phyloP scores from a whole-genome alignment of 2,113 vertebrate genomes.

The Cyanistes caeruleus region DNA sequence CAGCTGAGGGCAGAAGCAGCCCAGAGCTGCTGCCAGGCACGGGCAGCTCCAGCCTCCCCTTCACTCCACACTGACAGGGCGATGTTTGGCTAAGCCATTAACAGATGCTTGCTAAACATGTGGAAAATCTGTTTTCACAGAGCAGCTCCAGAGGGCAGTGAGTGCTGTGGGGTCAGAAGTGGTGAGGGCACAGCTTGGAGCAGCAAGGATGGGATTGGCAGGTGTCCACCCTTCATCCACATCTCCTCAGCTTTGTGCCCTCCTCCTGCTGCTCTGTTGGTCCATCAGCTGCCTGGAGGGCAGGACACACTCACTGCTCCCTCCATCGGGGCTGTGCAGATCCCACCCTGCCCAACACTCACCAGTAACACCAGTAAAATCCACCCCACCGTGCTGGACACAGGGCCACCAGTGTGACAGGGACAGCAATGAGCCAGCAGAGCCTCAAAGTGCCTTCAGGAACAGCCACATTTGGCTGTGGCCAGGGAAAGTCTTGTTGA shows the following conservation, averaged over 20 bases:
- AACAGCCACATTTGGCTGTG: rapidly evolving
- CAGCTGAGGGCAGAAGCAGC: not conserved
- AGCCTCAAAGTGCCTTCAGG: not conserved
- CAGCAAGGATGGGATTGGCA: not conserved
- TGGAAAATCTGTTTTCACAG: not conserved
- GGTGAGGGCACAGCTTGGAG: not conserved
- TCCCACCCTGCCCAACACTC: not conserved
- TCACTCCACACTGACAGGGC: not conserved
- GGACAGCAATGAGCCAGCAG: not conserved
- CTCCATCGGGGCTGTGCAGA: rapidly evolving
- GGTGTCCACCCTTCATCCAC: not conserved
- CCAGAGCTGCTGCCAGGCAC: not conserved
- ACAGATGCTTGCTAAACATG: not conserved
- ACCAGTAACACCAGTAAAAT: not conserved
- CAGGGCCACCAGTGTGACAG: not conserved
- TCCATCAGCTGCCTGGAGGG: not conserved
- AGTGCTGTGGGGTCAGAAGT: not conserved
- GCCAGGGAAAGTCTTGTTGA: not conserved
- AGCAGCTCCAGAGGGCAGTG: not conserved
- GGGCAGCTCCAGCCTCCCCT: not conserved
- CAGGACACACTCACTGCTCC: not conserved
- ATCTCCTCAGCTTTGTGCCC: not conserved
- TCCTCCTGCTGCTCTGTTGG: not conserved
- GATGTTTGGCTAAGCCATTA: not conserved
- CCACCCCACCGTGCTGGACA: rapidly evolving